A percentile compares a stretch with the other conserved stretches of the same genome.
Conservation (phyloP, 2,888 invertebrate genomes). For the Lymantria monacha region DNA sequence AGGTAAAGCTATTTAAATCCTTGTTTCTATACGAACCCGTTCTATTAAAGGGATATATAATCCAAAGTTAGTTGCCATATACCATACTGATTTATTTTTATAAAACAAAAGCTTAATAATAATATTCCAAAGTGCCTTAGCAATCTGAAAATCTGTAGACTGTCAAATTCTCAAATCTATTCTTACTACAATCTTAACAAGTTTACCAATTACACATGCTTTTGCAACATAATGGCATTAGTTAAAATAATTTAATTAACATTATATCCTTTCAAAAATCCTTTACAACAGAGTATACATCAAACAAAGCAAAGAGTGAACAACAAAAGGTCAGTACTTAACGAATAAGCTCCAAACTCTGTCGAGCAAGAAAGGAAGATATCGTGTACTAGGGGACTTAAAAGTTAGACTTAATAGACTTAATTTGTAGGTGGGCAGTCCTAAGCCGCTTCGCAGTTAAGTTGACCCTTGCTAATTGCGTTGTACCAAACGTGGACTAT, state of each 20-base stretch:
- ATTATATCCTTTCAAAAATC: conserved; percentile 49
- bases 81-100: too few species aligned
- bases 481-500: conserved; percentile 39
- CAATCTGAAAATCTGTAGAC: too few species aligned
- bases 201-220: too few species aligned
- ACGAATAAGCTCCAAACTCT: conserved; percentile 74
- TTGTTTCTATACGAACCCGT: too few species aligned
- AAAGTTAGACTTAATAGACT: conserved; percentile 80
- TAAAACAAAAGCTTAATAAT: too few species aligned
- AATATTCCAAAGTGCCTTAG: too few species aligned
- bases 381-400: conserved; percentile 76
- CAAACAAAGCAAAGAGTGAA: conserved; percentile 68
- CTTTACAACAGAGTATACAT: conserved; percentile 49
- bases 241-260: neutral
- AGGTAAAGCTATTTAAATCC: too few species aligned
- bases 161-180: too few species aligned
- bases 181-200: too few species aligned
- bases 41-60: too few species aligned
- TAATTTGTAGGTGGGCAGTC: conserved; percentile 74
- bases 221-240: neutral
- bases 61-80: too few species aligned
- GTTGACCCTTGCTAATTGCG: conserved; percentile 62
- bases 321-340: conserved; percentile 74
- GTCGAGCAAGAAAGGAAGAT: conserved; percentile 76
- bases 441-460: conserved; percentile 72